Percentiles rank a stretch among this genome's conserved stretches.
phyloP scores from a whole-genome alignment of 1,140 invertebrate genomes.

The Apis laboriosa region DNA sequence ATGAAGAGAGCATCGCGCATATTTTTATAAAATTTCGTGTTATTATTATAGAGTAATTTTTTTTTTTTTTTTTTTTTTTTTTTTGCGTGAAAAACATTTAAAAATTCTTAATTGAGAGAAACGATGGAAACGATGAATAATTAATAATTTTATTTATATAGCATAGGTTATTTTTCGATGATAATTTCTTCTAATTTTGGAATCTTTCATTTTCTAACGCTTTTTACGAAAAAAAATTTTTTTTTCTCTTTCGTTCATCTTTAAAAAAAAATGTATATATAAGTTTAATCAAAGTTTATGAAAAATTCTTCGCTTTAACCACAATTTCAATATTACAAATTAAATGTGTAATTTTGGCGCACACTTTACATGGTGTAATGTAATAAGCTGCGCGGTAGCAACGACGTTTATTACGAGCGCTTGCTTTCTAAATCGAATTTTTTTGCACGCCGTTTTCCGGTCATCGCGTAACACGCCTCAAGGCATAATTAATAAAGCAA shows the following conservation, averaged over 20 bases:
- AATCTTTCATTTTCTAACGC: no score
- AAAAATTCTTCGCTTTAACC: neutral
- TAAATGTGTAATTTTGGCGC: neutral
- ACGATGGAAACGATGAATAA: neutral
- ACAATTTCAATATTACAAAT: no score
- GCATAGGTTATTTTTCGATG: no score
- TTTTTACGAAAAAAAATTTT: no score
- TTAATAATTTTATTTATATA: neutral
- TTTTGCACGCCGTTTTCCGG: conserved; percentile 38
- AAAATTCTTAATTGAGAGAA: neutral
- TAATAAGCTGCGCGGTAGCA: neutral
- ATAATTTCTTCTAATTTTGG: no score
- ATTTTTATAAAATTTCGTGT: neutral
- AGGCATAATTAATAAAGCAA: conserved; percentile 51
- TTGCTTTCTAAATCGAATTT: conserved; percentile 46
- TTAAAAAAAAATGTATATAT: no score
- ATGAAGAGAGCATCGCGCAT: neutral
- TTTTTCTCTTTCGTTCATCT: no score
- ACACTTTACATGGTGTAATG: neutral
- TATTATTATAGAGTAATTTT: no score
- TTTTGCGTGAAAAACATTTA: neutral
- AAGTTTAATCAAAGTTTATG: no score
- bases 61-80: neutral
- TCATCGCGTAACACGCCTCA: conserved; percentile 36
- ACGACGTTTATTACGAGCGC: conserved; percentile 11